These are phyloP conservation scores for Rhabdomys dilectus DNA, from an alignment of 2,113 vertebrate genomes.

Conservation along the genomic window DNA sequence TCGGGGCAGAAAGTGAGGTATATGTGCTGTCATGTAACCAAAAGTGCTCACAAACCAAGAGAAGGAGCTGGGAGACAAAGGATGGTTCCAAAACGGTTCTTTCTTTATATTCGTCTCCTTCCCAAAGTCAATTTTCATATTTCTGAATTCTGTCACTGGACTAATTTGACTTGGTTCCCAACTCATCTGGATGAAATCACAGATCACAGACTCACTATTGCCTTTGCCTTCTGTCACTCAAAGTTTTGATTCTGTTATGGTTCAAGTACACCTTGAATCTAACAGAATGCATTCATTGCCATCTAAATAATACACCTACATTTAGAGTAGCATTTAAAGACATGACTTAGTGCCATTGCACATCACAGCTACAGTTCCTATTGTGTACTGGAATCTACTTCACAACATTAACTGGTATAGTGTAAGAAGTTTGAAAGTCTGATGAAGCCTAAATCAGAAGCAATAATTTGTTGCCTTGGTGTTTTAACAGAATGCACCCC, in stretches of 20 bases:
- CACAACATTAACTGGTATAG: no score
- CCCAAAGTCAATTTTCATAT: background rate
- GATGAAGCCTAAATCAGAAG: background rate
- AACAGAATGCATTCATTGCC: background rate
- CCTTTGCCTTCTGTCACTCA: conserved; percentile 24
- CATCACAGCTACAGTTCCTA: background rate
- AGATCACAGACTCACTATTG: background rate
- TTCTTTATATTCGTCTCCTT: background rate
- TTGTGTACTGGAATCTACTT: background rate
- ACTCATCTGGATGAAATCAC: background rate
- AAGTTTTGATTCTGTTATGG: background rate
- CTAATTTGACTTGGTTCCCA: background rate
- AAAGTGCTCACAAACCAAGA: background rate
- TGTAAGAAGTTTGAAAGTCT: background rate
- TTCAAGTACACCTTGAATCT: background rate
- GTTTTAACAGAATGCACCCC: background rate
- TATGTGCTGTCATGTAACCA: background rate
- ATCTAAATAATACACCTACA: background rate
- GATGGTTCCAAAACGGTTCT: background rate
- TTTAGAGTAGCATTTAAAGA: background rate
- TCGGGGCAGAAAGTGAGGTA: no score
- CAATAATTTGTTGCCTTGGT: background rate
- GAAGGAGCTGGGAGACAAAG: background rate
- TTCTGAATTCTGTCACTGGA: background rate
- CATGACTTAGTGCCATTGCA: background rate